phyloP scores from a whole-genome alignment of 2,888 invertebrate genomes.

The Melinaea marsaeus region DNA sequence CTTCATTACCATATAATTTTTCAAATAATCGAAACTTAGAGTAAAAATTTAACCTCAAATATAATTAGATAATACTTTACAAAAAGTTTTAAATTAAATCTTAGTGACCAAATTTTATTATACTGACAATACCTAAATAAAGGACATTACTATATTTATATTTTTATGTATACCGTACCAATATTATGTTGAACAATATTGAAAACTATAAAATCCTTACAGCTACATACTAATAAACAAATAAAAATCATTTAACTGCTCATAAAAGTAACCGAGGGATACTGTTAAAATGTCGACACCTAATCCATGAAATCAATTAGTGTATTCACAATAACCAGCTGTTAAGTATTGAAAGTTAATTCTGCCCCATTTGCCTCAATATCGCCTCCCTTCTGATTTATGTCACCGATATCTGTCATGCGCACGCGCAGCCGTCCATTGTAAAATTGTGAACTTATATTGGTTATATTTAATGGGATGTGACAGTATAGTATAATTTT shows the following conservation, averaged over 20 bases:
- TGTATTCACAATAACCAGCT: slow-evolving; percentile 44
- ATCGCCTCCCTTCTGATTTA: slow-evolving; percentile 55
- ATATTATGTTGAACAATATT: not conserved
- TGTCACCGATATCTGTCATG: slow-evolving; percentile 44
- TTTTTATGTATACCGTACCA: no score
- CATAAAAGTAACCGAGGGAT: slow-evolving; percentile 16
- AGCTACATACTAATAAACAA: slow-evolving; percentile 3
- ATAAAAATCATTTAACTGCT: slow-evolving; percentile 10
- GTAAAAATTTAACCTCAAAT: no score
- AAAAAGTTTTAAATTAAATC: no score
- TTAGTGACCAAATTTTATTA: no score
- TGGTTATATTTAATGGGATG: not conserved
- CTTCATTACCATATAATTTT: no score
- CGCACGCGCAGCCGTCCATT: slow-evolving; percentile 36
- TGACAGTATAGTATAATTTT: not conserved
- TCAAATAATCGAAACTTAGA: no score
- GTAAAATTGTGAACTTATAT: slow-evolving; percentile 16
- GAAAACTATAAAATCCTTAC: not conserved
- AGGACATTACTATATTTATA: no score
- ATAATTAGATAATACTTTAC: no score
- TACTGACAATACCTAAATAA: no score
- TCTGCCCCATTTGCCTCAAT: slow-evolving; percentile 52
- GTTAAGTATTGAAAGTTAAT: slow-evolving; percentile 49
- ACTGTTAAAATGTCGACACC: slow-evolving; percentile 38
- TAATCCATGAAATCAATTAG: slow-evolving; percentile 49